These are phyloP conservation scores for Chelonoidis abingdonii DNA, from an alignment of 2,113 vertebrate genomes.

Conservation along the genomic window DNA sequence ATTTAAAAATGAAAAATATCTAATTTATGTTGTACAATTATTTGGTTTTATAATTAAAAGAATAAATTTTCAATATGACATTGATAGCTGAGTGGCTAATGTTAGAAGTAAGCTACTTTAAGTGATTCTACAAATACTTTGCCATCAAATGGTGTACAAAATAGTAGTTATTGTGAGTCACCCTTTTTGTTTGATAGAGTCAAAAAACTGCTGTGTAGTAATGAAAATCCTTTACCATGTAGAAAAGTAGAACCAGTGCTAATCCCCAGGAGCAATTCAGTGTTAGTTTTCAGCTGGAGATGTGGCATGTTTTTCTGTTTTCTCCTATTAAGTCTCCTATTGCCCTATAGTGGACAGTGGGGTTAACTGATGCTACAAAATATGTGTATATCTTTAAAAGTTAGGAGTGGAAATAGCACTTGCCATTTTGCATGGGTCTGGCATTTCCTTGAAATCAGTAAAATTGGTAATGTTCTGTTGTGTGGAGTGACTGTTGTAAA, in stretches of 20 bases:
- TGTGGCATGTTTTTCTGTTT: slow-evolving; percentile 20
- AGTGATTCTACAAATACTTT: not conserved
- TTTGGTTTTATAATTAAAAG: not conserved
- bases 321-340: not conserved
- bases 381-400: not conserved
- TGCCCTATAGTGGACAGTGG: not conserved
- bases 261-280: slow-evolving; percentile 5
- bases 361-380: not conserved
- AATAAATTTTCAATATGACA: not conserved
- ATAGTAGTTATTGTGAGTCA: not conserved
- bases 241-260: slow-evolving; percentile 24
- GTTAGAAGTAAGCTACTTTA: not conserved
- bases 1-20: not conserved
- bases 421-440: not conserved
- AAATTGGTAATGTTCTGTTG: not conserved
- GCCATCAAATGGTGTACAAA: not conserved
- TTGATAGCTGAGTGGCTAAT: not conserved
- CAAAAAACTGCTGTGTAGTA: not conserved
- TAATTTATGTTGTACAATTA: accelerated
- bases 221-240: not conserved
- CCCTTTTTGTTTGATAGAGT: not conserved
- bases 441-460: not conserved
- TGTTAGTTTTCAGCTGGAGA: slow-evolving; percentile 22
- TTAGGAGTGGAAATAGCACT: not conserved
- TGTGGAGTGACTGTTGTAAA: not conserved